Evolutionary conservation across 2,797 vertebrate species (phyloP).

Genomic region (Sitta carolinensis): DNA sequence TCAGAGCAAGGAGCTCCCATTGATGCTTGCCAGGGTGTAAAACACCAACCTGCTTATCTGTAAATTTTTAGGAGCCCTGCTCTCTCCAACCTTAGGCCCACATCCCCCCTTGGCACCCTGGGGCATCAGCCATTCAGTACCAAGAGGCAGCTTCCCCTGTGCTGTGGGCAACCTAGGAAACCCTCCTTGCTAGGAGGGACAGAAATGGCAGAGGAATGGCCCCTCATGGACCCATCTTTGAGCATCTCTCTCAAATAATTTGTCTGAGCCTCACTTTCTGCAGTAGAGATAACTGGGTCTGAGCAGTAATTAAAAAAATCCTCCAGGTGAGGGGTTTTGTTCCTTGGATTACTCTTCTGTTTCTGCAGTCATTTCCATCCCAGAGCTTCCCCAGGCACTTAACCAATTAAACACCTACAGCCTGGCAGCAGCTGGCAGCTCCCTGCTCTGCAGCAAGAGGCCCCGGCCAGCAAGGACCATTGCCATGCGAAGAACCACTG

Average conservation of each 20-base stretch:
- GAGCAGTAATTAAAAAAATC: background rate
- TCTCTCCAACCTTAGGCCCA: background rate
- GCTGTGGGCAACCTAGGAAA: background rate
- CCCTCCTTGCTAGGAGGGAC: no score
- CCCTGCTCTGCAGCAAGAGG: accelerated
- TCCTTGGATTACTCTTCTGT: background rate
- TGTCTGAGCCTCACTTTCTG: background rate
- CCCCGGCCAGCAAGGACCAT: accelerated
- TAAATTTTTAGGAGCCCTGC: background rate
- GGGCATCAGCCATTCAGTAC: background rate
- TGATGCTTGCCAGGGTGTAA: accelerated
- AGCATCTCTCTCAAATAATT: background rate
- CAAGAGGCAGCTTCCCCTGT: accelerated
- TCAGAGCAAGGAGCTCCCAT: background rate
- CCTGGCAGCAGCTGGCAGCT: background rate
- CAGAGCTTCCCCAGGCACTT: background rate
- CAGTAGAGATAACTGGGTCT: background rate
- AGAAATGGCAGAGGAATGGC: background rate
- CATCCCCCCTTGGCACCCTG: background rate
- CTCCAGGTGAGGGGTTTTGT: background rate
- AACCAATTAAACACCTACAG: background rate
- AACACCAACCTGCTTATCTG: background rate
- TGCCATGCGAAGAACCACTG: accelerated
- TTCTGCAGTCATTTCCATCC: background rate
- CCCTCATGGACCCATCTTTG: background rate